These are phyloP conservation scores for Varanus komodoensis DNA, from an alignment of 2,113 vertebrate genomes.

Conservation along the genomic window DNA sequence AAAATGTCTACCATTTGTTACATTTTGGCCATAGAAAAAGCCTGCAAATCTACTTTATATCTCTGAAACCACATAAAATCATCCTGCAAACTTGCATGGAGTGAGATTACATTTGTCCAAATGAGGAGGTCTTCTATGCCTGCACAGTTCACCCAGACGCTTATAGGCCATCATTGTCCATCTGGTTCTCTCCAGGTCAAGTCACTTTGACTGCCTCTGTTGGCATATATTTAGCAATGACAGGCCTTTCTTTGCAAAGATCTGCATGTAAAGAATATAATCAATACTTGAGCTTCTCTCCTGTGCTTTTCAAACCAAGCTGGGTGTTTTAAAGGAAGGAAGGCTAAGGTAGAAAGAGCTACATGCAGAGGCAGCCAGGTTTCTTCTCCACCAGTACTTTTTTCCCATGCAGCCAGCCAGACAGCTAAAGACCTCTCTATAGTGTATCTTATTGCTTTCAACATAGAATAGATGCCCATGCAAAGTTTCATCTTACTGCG, in stretches of 20 bases:
- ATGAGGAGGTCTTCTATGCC: constrained; percentile 82
- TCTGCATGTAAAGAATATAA: constrained; percentile 95
- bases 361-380: constrained; percentile 86
- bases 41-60: constrained; percentile 82
- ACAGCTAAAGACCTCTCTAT: constrained; percentile 73
- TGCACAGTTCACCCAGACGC: constrained; percentile 84
- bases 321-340: constrained; percentile 80
- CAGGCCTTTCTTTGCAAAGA: constrained; percentile 94
- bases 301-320: constrained; percentile 79
- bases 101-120: constrained; percentile 83
- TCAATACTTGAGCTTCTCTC: constrained; percentile 89
- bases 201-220: constrained; percentile 91
- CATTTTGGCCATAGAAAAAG: constrained; percentile 86
- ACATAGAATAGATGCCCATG: constrained; percentile 77
- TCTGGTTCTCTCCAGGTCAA: constrained; percentile 85
- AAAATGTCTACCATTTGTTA: constrained; percentile 85
- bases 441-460: constrained; percentile 79
- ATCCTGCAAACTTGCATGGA: constrained; percentile 84
- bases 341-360: constrained; percentile 79
- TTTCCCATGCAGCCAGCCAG: constrained; percentile 83
- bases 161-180: constrained; percentile 85
- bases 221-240: constrained; percentile 95
- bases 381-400: constrained; percentile 80
- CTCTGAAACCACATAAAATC: constrained; percentile 79
- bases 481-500: constrained; percentile 78